phyloP scores from a whole-genome alignment of 23 tunicate genomes.

The Pegea sp. region DNA sequence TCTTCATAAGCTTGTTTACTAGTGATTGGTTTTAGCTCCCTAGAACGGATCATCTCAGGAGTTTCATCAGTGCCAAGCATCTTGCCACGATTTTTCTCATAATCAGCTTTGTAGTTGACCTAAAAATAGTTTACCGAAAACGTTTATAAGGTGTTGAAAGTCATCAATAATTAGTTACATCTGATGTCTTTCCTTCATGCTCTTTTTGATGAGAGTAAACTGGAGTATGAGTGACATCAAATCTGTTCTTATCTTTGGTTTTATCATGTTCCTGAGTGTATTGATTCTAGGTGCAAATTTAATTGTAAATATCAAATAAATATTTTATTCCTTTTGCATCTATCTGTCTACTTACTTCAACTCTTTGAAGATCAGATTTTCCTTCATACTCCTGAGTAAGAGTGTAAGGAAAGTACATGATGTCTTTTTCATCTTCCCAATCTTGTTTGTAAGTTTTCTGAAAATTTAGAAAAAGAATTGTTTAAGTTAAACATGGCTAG shows the following conservation, averaged over 20 bases:
- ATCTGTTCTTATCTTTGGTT: constrained; percentile 28
- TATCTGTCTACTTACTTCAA: too few relatives aligned
- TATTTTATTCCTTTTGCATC: too few relatives aligned
- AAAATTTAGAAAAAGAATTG: too few relatives aligned
- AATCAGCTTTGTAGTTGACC: constrained; percentile 43
- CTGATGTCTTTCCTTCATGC: too few relatives aligned
- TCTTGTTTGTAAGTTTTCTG: constrained; percentile 83
- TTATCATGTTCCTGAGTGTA: constrained; percentile 26
- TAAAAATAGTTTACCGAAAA: constrained; percentile 1
- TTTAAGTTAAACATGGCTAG: too few relatives aligned
- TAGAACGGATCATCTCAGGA: constrained; percentile 29
- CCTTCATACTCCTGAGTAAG: too few relatives aligned
- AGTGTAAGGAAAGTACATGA: constrained; percentile 64
- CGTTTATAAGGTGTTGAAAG: too few relatives aligned
- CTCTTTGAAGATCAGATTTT: too few relatives aligned
- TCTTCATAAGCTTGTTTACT: constrained; percentile 33
- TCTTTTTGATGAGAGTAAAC: constrained; percentile 11
- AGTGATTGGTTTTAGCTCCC: constrained; percentile 27
- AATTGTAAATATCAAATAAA: too few relatives aligned
- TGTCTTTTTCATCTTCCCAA: constrained; percentile 61
- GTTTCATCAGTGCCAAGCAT: constrained; percentile 21
- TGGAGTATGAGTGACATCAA: constrained; percentile 42
- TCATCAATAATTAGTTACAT: too few relatives aligned
- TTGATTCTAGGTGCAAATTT: too few relatives aligned
- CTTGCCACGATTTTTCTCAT: constrained; percentile 31